Evolutionary conservation across 2,888 invertebrate genomes (phyloP), one percentile per base, ranked within the genome.

Genomic region (Napeogenes inachia): DNA sequence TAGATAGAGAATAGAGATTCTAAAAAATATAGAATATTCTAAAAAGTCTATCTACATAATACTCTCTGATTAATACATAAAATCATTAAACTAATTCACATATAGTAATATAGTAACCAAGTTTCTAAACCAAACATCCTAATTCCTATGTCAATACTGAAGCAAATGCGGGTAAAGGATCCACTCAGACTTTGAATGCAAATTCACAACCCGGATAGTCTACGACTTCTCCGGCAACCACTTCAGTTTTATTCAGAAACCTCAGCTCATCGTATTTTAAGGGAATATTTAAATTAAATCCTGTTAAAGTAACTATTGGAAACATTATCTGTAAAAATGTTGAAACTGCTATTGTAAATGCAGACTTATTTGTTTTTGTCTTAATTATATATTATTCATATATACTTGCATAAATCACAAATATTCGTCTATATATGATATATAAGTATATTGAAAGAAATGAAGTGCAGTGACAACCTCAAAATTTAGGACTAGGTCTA

Each of bases 101-200:
- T 58, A 12, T n/a, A 47, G 35, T 57, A 54, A 54, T 13, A 33
- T 59, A 46, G 12, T 35, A 64, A 63, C 13, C 46, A 54, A 61
- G 59, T 66, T 64, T 60, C 61, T 47, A 57, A 30, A 46, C 56
- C 56, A 65, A 62, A 61, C 59, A 45, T 59, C 56, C 64, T 62
- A 64, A 66, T 64, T 64, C 60, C 53, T 66, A 58, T 66, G 64
- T 66, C 66, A 66, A 64, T 66, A 64, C 57, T 62, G 61, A 57
- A 58, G 35, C 56, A 30, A 54, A 66, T 66, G 66, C 66, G 64
- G 66, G 66, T 56, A 62, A 61, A 60, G 64, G 59, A 56, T 56
- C 53, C 53, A 60, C 64, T 62, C 66, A 66, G 64, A 56, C 66
- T 61, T 61, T 61, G 50, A 66, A 64, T 64, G 64, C 66, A 64